Percentiles rank a stretch among this genome's conserved stretches.
These are phyloP conservation scores for Protophormia terraenovae DNA, from an alignment of 2,888 invertebrate genomes.

Conservation along the genomic window DNA sequence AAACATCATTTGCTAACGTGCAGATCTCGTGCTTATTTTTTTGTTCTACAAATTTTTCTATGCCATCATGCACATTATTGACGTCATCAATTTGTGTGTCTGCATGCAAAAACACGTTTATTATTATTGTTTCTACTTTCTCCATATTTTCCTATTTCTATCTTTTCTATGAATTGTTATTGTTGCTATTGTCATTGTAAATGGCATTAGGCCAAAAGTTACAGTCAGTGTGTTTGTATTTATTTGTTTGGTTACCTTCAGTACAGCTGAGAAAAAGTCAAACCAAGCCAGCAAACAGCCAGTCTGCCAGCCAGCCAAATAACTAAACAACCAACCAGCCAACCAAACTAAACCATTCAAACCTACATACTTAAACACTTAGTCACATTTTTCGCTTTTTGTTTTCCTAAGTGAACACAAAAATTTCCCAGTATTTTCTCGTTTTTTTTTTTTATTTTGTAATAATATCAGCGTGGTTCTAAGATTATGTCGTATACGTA, in stretches of 20 bases:
- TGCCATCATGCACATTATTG: conserved; percentile 59
- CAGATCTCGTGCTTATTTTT: conserved; percentile 59
- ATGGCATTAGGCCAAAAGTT: conserved; percentile 63
- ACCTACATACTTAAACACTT: conserved; percentile 4
- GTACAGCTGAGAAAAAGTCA: conserved; percentile 48
- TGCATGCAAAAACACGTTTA: conserved; percentile 58
- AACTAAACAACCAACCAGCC: neutral
- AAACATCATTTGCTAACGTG: conserved; percentile 37
- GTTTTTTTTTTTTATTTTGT: neutral
- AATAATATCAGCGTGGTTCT: neutral
- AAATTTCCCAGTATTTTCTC: conserved; percentile 51
- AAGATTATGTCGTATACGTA: neutral
- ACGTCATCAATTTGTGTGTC: conserved; percentile 63
- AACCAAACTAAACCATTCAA: neutral
- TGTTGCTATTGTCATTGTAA: conserved; percentile 29
- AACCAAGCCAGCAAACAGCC: conserved; percentile 30
- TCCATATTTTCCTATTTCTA: neutral
- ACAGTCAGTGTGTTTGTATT: neutral
- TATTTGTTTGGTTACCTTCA: conserved; percentile 48
- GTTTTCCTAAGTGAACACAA: too few relatives aligned
- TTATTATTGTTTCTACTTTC: conserved; percentile 27
- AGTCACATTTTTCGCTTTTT: neutral
- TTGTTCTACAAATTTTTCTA: conserved; percentile 9
- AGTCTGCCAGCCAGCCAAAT: neutral
- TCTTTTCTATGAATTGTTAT: conserved; percentile 8